Evolutionary conservation across 2,888 invertebrate species (phyloP), one percentile per base, ranked within the genome.

Genomic region (Craniophora ligustri): DNA sequence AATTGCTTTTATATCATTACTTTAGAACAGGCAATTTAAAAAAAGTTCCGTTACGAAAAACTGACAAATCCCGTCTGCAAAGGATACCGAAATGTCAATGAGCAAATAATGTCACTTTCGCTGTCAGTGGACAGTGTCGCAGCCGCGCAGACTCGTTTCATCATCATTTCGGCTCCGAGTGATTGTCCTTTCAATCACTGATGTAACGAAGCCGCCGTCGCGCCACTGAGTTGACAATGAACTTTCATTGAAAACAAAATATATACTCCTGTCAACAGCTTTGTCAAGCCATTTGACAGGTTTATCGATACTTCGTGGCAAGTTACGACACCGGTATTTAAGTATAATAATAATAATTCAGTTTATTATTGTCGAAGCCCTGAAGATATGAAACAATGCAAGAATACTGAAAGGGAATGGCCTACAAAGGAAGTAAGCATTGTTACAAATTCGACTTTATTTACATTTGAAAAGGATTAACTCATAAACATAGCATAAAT

Each of bases 101-200:
- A 60, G 56, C 53, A 51, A 79, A 79, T 75, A 75, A 73, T 71
- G 79, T 74, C 77, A 81, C 82, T 82, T 76, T 76, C 79, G 69
- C 76, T 65, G 56, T 68, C 67, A 61, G 36, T 53, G 35, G 13
- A 10, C 26, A 15, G 21, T 14, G 34, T 19, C 16, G 42, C 18
- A 11, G 57, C 56, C 15, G 38, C 49, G 21, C 26, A n/a, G 39
- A 55, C 62, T 65, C 55, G 71, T 76, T 78, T 62, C 48, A 53
- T 59, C 47, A 62, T 41, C 36, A 42, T 67, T 62, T 48, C 60
- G 53, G 54, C 49, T 45, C 28, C 28, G 26, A 45, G 16, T 51
- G 50, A 67, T 67, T 60, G 58, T 72, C 68, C 72, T 72, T 72
- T 67, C 74, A 62, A 53, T 70, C 55, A 54, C 21, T 73, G 58